A percentile compares a stretch with the other conserved stretches of the same genome.
Conservation (phyloP, 2,113 vertebrate species). For the Xyrauchen texanus region DNA sequence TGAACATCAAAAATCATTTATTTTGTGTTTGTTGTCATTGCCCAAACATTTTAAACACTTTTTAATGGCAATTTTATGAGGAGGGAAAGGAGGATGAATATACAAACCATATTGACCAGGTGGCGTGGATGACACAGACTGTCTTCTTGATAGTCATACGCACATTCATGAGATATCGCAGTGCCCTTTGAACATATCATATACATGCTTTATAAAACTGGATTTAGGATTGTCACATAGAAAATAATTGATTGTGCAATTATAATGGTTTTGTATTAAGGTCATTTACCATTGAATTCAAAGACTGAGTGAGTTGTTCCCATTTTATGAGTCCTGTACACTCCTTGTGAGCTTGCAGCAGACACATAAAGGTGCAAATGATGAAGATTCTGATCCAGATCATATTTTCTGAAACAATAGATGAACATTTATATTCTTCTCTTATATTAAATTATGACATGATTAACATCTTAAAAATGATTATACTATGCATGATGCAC, state of each 20-base stretch:
- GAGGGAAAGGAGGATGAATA: background rate
- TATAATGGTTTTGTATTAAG: background rate
- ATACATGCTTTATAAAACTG: background rate
- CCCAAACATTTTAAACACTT: too few species aligned
- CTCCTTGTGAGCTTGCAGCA: conserved; percentile 41
- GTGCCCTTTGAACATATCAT: conserved; percentile 54
- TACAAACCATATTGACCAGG: conserved; percentile 59
- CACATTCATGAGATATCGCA: conserved; percentile 62
- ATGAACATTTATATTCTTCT: too few species aligned
- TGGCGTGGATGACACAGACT: conserved; percentile 59
- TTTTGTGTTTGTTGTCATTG: too few species aligned
- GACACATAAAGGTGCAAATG: conserved; percentile 28
- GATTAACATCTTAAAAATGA: too few species aligned
- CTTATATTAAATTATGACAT: too few species aligned
- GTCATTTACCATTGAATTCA: conserved; percentile 61
- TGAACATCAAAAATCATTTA: background rate
- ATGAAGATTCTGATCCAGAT: conserved; percentile 45
- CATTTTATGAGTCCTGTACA: conserved; percentile 56
- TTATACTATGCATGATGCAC: too few species aligned
- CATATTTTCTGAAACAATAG: conserved; percentile 41
- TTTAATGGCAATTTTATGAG: too few species aligned
- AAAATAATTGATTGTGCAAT: too few species aligned
- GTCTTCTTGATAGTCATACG: conserved; percentile 44
- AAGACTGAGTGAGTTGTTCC: conserved; percentile 59
- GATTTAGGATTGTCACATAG: background rate